These are phyloP conservation scores for Australoheros scitulus DNA, from an alignment of 2,113 vertebrate genomes.

Conservation along the genomic window DNA sequence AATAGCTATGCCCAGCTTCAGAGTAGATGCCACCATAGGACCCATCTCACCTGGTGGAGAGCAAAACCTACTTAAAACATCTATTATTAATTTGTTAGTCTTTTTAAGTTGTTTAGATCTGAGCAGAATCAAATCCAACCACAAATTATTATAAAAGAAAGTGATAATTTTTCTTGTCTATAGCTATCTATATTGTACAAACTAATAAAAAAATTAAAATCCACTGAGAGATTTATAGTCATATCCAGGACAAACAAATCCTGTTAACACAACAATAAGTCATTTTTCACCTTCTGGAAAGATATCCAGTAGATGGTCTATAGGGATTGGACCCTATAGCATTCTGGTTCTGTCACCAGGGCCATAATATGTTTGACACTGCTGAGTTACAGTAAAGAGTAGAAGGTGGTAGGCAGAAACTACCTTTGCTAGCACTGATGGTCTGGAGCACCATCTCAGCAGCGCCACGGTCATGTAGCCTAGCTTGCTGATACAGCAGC, in stretches of 20 bases:
- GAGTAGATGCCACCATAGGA: slow-evolving; percentile 94
- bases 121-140: not conserved
- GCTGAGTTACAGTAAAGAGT: not conserved
- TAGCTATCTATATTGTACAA: too few relatives aligned
- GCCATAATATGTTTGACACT: not conserved
- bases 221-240: too few relatives aligned
- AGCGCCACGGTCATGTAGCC: slow-evolving; percentile 92
- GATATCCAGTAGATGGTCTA: not conserved
- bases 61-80: not conserved
- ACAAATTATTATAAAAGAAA: not conserved
- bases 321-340: not conserved
- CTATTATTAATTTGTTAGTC: not conserved
- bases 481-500: slow-evolving; percentile 94
- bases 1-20: slow-evolving; percentile 95
- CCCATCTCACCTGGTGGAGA: slow-evolving; percentile 88
- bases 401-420: not conserved
- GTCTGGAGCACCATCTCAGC: slow-evolving; percentile 98
- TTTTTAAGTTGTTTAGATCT: not conserved
- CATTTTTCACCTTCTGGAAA: too few relatives aligned
- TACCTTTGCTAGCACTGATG: slow-evolving; percentile 97
- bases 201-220: not conserved
- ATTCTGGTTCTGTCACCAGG: too few relatives aligned
- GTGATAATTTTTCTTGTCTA: too few relatives aligned
- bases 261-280: not conserved
- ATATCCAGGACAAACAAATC: not conserved